Conservation (phyloP, 2,888 invertebrate species). For the Cyclophora albipunctata region DNA sequence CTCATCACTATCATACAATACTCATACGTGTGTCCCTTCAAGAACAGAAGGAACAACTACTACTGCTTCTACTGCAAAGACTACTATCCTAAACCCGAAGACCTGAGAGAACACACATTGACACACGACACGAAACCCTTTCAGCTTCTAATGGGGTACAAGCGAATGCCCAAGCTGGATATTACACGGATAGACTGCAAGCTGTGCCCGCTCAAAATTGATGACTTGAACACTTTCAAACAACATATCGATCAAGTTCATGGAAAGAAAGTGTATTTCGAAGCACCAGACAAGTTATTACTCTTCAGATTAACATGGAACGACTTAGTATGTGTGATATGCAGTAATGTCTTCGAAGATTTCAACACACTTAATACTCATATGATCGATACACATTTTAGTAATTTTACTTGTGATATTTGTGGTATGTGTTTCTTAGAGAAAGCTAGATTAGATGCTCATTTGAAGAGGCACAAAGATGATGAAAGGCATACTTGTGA, state of each 20-base stretch:
- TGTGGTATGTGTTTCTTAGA: slow-evolving; percentile 68
- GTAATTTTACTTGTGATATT: slow-evolving; percentile 61
- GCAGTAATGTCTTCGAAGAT: slow-evolving; percentile 59
- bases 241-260: slow-evolving; percentile 56
- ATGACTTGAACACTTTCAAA: slow-evolving; percentile 51
- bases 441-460: slow-evolving; percentile 63
- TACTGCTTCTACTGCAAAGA: slow-evolving; percentile 68
- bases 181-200: slow-evolving; percentile 61
- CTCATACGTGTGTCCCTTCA: slow-evolving; percentile 63
- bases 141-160: slow-evolving; percentile 59
- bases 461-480: slow-evolving; percentile 61
- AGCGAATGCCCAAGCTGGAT: slow-evolving; percentile 64
- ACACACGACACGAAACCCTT: slow-evolving; percentile 64
- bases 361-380: slow-evolving; percentile 60
- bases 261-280: slow-evolving; percentile 60
- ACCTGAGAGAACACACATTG: slow-evolving; percentile 55
- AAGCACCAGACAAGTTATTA: slow-evolving; percentile 60
- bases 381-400: slow-evolving; percentile 60
- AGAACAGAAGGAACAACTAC: slow-evolving; percentile 60
- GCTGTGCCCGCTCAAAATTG: slow-evolving; percentile 50
- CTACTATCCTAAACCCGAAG: slow-evolving; percentile 62
- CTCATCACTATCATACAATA: slow-evolving; percentile 59
- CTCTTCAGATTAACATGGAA: slow-evolving; percentile 58
- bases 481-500: slow-evolving; percentile 72
- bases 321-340: slow-evolving; percentile 61